A percentile compares a stretch with the other conserved stretches of the same genome.
Conservation (phyloP, 2,888 invertebrate species). For the Diloba caeruleocephala region DNA sequence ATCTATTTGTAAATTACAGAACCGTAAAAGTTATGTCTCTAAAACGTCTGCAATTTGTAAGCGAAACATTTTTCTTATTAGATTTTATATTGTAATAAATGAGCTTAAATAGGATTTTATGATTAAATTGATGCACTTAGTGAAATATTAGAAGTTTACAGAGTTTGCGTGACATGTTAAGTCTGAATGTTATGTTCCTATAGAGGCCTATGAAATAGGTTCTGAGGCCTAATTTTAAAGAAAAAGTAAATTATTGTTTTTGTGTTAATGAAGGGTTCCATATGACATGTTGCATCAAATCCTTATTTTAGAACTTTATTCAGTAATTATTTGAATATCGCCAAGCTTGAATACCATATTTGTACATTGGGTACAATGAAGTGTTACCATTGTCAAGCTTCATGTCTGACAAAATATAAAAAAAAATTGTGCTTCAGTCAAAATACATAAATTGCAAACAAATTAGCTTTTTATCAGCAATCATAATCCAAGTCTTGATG, state of each 20-base stretch:
- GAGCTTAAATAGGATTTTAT: constrained; percentile 52
- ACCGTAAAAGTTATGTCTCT: constrained; percentile 13
- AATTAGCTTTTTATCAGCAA: no score
- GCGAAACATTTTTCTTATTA: constrained; percentile 28
- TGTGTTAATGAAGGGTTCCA: constrained; percentile 23
- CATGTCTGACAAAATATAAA: no score
- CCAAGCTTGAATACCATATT: no score
- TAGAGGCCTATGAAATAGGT: constrained; percentile 52
- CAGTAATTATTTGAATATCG: no score
- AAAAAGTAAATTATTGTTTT: constrained; percentile 46
- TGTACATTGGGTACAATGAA: no score
- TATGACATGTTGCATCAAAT: constrained; percentile 33
- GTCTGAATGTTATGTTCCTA: constrained; percentile 57
- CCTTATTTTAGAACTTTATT: constrained; percentile 15
- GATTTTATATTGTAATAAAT: constrained; percentile 47
- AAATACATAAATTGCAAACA: no score
- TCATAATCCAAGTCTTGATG: constrained; percentile 4
- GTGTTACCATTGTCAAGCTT: no score
- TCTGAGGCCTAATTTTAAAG: constrained; percentile 39
- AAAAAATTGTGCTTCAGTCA: no score
- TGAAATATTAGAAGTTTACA: constrained; percentile 36
- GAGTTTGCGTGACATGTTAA: constrained; percentile 41
- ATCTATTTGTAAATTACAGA: constrained; percentile 25
- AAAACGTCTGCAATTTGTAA: constrained; percentile 19
- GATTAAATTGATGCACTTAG: constrained; percentile 43